These are phyloP conservation scores for Tauraco erythrolophus DNA, from an alignment of 2,113 vertebrate genomes.

Conservation along the genomic window DNA sequence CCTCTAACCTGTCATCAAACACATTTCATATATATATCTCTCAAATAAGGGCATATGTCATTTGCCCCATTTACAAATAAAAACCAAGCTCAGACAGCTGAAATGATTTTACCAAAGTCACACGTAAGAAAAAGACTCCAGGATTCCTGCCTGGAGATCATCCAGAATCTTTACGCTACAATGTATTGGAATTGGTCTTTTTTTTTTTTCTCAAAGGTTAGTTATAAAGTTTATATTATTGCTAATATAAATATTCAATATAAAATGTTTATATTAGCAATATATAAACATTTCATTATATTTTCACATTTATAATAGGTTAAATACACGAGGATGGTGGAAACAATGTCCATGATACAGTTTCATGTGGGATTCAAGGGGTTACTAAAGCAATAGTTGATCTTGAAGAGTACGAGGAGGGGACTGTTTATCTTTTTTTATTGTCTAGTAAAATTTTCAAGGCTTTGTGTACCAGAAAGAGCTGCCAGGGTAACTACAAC, in stretches of 20 bases:
- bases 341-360: not conserved
- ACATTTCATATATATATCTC: not conserved
- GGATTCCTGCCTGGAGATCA: not conserved
- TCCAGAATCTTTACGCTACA: not conserved
- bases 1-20: not conserved
- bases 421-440: constrained; percentile 5
- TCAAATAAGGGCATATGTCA: not conserved
- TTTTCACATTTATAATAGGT: not conserved
- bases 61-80: not conserved
- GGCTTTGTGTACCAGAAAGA: not conserved
- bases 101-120: not conserved
- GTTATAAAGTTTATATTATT: too few relatives aligned
- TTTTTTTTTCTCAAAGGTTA: not conserved
- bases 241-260: too few relatives aligned
- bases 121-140: not conserved
- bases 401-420: not conserved
- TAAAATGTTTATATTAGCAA: too few relatives aligned
- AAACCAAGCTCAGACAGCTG: not conserved
- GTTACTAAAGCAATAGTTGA: not conserved
- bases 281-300: not conserved
- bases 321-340: not conserved
- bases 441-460: not conserved
- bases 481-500: constrained; percentile 18
- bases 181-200: not conserved
- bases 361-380: not conserved